Base-by-base conservation (phyloP, 2,797 vertebrate species). In the Astyanax mexicanus region DNA sequence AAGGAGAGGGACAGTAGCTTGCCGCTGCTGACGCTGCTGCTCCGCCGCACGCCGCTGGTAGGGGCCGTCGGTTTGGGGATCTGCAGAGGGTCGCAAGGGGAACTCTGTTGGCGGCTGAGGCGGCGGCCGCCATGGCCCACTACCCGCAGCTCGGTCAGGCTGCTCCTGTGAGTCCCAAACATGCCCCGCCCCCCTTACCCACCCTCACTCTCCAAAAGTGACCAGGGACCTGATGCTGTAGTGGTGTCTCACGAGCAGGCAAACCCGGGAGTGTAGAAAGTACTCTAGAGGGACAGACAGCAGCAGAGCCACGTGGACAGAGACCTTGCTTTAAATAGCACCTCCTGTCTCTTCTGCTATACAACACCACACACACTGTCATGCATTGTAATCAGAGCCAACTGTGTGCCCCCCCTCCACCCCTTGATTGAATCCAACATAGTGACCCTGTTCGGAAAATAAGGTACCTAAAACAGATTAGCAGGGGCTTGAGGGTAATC, bases 1-100 rank as follows among this genome's bases (percentile, higher is more conserved):
- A 95, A 97, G 0, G 96, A 94, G 87, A 97, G 92, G 73, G 97
- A 96, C 87, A 98, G 86, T 84, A 96, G 95, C 91, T 88, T 89
- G 74, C 92, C 44, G 51, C 77, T 80, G 66, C 86, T 89, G 80
- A 89, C 80, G 77, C 92, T 93, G 57, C 89, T 85, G 77, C 90
- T 92, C 44, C 91, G 85, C 37, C 85, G 86, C 15, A 85, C 84
- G 55, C 90, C 71, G n/a, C 86, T 86, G 19, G 74, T 69, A 0
- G 89, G 87, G 0, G 85, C 81, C 1, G 27, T 74, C 45, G 84
- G 86, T 80, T 84, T 84, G 1, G 89, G 89, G 83, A 93, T 91
- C 94, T 86, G 85, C 72, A 37, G 47, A 87, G 84, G 87, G 27
- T 90, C 89, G 84, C 74, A 80, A 81, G 44, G 81, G 76, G 86